Conservation (phyloP, 2,888 invertebrate genomes). For the Sympetrum striolatum region DNA sequence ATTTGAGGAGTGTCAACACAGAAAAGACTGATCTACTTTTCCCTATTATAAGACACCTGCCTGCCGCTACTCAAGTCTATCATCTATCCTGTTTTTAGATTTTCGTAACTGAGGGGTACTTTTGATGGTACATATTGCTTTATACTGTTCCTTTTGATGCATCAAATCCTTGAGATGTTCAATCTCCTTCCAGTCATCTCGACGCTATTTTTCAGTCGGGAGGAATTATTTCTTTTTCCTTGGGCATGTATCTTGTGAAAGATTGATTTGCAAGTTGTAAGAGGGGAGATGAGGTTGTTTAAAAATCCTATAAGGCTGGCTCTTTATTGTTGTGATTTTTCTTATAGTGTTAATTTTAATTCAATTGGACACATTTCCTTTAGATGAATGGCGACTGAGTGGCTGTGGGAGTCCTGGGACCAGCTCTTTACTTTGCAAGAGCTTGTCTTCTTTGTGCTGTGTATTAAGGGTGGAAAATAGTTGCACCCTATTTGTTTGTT, state of each 20-base stretch:
- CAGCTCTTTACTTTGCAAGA: conserved; percentile 10
- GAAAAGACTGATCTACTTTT: background rate
- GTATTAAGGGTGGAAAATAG: conserved; percentile 7
- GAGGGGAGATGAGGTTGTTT: background rate
- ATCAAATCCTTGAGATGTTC: background rate
- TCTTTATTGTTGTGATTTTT: conserved; percentile 34
- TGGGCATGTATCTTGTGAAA: background rate
- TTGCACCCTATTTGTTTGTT: conserved; percentile 28
- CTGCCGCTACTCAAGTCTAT: background rate
- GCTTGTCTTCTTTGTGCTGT: conserved; percentile 33
- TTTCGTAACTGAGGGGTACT: background rate
- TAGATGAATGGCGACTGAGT: background rate
- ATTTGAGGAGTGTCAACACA: background rate
- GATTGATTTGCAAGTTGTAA: background rate
- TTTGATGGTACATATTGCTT: background rate
- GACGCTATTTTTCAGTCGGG: background rate
- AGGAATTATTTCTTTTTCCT: background rate
- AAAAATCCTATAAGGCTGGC: background rate
- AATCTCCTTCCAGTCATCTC: background rate
- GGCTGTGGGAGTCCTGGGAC: conserved; percentile 2
- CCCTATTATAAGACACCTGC: background rate
- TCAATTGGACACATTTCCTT: background rate
- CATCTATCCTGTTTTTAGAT: background rate
- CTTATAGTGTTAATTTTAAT: conserved; percentile 11
- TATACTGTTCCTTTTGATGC: background rate